phyloP scores from a whole-genome alignment of 2,888 invertebrate species.

The Hypomecis atomaria region DNA sequence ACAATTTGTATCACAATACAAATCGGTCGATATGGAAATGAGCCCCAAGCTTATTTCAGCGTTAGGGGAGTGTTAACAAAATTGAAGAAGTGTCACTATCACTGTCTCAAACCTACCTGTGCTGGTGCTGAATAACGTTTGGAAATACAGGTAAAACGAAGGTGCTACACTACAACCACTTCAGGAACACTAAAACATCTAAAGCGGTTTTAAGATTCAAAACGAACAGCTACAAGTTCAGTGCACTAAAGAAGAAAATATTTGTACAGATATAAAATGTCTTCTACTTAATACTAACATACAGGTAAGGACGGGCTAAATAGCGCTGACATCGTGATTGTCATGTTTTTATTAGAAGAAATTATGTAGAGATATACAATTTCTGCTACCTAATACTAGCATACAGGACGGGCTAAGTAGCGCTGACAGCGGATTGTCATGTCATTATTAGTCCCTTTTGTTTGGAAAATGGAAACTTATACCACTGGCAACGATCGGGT shows the following conservation, averaged over 20 bases:
- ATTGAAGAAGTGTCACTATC: background rate
- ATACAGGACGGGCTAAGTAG: background rate
- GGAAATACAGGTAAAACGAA: background rate
- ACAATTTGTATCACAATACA: constrained; percentile 20
- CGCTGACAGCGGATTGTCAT: background rate
- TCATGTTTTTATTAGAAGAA: background rate
- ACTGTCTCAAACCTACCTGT: constrained; percentile 1
- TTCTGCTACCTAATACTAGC: background rate
- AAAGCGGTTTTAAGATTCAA: background rate
- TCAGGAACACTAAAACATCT: background rate
- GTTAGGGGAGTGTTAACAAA: background rate
- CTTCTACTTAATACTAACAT: background rate
- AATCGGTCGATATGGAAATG: constrained; percentile 13
- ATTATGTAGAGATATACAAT: background rate
- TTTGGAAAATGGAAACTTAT: no score
- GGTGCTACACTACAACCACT: background rate
- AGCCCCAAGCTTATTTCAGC: background rate
- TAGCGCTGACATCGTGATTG: background rate
- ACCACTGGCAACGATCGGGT: no score
- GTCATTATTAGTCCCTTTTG: no score
- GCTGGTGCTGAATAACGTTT: constrained; percentile 11
- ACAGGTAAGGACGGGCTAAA: background rate
- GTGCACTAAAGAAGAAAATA: background rate
- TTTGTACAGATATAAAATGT: background rate
- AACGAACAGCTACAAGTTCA: background rate